These are phyloP conservation scores for Clarias platycephalus DNA, from an alignment of 2,797 vertebrate species.

Conservation along the genomic window DNA sequence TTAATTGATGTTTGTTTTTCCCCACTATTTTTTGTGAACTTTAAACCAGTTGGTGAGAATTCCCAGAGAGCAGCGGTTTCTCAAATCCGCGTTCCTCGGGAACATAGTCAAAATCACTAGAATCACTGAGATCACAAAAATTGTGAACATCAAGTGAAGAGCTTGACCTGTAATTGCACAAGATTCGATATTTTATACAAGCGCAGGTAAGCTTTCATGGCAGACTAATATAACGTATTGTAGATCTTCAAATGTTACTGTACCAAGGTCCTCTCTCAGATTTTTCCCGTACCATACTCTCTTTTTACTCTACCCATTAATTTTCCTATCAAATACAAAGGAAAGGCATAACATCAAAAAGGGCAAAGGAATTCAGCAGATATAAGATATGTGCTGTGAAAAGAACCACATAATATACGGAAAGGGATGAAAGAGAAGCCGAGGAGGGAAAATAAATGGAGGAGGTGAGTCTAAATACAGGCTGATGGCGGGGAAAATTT, in stretches of 20 bases:
- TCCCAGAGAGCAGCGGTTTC: neutral
- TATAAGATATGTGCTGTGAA: neutral
- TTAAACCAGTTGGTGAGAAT: neutral
- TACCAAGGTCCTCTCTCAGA: neutral
- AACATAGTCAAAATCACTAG: neutral
- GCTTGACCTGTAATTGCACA: neutral
- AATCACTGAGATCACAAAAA: neutral
- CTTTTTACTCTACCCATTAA: neutral
- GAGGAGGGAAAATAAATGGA: neutral
- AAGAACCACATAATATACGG: no score
- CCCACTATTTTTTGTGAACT: neutral
- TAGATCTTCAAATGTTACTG: neutral
- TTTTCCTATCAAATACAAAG: neutral
- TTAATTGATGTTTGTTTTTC: neutral
- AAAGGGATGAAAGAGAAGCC: neutral
- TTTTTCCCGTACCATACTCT: neutral
- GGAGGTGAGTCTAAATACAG: neutral
- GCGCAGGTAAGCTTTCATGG: neutral
- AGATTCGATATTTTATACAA: neutral
- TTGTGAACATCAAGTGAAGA: neutral
- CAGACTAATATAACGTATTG: neutral
- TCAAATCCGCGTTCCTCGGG: neutral
- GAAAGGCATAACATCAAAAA: constrained; percentile 10
- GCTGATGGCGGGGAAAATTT: neutral
- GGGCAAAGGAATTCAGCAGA: neutral